Evolutionary conservation across 2,888 invertebrate species (phyloP).

Genomic region (Oconnorella tubifera): DNA sequence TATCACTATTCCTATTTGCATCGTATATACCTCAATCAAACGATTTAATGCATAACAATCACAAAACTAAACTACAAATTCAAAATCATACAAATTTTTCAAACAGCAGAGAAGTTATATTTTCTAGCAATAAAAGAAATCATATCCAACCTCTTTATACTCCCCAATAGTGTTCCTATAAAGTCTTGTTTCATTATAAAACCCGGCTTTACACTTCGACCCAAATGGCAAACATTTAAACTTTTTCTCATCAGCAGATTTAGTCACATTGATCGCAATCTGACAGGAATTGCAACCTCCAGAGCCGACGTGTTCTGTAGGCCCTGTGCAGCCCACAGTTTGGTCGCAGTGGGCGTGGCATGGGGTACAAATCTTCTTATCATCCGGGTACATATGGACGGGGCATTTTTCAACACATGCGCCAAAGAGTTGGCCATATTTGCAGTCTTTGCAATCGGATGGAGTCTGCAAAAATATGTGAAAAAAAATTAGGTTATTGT

Average conservation of each 20-base stretch:
- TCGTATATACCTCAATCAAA: no score
- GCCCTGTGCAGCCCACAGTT: slow-evolving; percentile 50
- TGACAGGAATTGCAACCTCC: slow-evolving; percentile 88
- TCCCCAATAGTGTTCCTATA: neutral
- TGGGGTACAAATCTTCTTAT: slow-evolving; percentile 38
- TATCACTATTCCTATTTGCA: no score
- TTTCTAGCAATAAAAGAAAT: no score
- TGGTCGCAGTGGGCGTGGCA: slow-evolving; percentile 83
- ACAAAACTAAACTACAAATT: no score
- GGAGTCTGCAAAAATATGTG: no score
- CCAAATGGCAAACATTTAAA: neutral
- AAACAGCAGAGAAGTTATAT: no score
- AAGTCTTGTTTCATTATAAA: neutral
- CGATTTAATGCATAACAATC: no score
- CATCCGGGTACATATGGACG: slow-evolving; percentile 19
- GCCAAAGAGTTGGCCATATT: slow-evolving; percentile 21
- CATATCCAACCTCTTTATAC: neutral
- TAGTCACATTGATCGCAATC: slow-evolving; percentile 54
- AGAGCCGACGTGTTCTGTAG: slow-evolving; percentile 73
- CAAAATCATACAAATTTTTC: no score
- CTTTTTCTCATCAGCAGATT: neutral
- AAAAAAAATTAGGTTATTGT: no score
- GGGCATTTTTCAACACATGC: slow-evolving; percentile 25
- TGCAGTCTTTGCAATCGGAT: slow-evolving; percentile 68
- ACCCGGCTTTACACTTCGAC: neutral